Evolutionary conservation across 2,797 vertebrate species (phyloP).

Genomic region (Rhinatrema bivittatum): DNA sequence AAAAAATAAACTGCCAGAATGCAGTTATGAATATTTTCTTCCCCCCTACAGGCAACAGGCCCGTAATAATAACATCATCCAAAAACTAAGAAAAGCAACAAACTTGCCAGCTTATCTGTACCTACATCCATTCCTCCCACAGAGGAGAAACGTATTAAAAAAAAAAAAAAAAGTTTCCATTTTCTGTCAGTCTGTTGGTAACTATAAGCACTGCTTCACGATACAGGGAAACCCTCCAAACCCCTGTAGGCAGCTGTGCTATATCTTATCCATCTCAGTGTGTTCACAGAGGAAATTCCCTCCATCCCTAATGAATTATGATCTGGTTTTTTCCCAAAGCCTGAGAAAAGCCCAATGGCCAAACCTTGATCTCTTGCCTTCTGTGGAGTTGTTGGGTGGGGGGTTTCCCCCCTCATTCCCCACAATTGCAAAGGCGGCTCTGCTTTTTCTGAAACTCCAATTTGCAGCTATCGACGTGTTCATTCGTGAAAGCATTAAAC

Average conservation of each 20-base stretch:
- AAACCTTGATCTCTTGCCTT: neutral
- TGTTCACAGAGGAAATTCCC: constrained; percentile 19
- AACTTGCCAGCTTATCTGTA: too few relatives aligned
- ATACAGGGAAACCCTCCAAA: constrained; percentile 4
- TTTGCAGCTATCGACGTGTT: too few relatives aligned
- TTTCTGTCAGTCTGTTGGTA: neutral
- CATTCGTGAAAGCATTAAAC: too few relatives aligned
- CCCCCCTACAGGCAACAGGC: too few relatives aligned
- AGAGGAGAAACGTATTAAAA: neutral
- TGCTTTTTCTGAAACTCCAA: too few relatives aligned
- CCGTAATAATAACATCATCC: too few relatives aligned
- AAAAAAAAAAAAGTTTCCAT: too few relatives aligned
- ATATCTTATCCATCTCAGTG: neutral
- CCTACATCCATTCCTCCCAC: too few relatives aligned
- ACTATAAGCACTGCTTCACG: neutral
- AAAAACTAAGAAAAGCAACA: neutral
- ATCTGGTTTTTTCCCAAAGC: constrained; percentile 5
- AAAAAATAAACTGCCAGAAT: too few relatives aligned
- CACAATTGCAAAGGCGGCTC: too few relatives aligned
- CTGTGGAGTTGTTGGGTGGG: neutral
- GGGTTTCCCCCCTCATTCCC: too few relatives aligned
- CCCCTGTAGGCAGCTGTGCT: constrained; percentile 7
- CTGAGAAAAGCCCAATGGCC: constrained; percentile 6
- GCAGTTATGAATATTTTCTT: too few relatives aligned
- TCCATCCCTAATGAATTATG: constrained; percentile 21